Conservation (phyloP, 1,140 invertebrate genomes). For the Radopholus similis region DNA sequence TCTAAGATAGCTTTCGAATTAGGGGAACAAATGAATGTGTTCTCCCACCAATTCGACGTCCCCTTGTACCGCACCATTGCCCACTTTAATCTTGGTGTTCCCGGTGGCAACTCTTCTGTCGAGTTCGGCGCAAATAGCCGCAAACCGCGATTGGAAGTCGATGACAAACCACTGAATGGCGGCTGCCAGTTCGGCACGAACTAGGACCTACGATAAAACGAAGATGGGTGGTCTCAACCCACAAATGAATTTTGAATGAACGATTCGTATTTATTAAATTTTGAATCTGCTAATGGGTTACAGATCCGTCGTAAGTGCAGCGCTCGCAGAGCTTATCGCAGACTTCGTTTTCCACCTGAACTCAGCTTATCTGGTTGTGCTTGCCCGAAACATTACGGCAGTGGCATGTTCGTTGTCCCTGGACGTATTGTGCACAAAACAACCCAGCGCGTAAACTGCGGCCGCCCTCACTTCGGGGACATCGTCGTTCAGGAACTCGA, state of each 20-base stretch:
- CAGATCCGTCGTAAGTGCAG: conserved; percentile 58
- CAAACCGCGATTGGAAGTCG: conserved; percentile 52
- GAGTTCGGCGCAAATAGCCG: conserved; percentile 38
- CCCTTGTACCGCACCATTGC: conserved; percentile 1
- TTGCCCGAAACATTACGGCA: conserved; percentile 6
- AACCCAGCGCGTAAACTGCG: conserved; percentile 57
- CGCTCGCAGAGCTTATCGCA: conserved; percentile 50
- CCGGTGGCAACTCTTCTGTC: conserved; percentile 26
- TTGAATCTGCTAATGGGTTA: no score
- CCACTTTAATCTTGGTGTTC: neutral
- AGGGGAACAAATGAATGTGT: neutral
- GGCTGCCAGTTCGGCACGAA: conserved; percentile 51
- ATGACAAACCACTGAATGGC: conserved; percentile 58
- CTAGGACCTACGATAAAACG: no score
- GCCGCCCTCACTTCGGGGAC: conserved; percentile 57
- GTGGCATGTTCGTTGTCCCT: conserved; percentile 46
- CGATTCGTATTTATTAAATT: no score
- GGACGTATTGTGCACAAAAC: conserved; percentile 52
- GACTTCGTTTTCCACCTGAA: conserved; percentile 55
- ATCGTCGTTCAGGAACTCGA: conserved; percentile 47
- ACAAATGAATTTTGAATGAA: no score
- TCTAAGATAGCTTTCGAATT: neutral
- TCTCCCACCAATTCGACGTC: neutral
- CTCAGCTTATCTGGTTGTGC: neutral
- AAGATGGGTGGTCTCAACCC: no score